Evolutionary conservation across 2,113 vertebrate species (phyloP), one percentile per base, ranked within the genome.

Genomic region (Cheilinus undulatus): DNA sequence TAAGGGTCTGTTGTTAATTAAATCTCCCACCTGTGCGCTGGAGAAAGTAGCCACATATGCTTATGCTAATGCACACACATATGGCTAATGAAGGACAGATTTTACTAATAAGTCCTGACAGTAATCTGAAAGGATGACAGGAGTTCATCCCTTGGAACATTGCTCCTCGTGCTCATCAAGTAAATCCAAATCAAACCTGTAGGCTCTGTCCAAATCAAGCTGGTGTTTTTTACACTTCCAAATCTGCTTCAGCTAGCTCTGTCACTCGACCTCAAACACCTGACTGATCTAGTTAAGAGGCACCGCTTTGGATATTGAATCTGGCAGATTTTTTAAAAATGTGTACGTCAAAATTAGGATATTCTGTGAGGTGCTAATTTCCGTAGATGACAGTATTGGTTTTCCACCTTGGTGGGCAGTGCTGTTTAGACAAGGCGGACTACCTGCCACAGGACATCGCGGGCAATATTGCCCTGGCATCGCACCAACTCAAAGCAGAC

Each of bases 401-500:
- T 90, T 87, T 86, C 83, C 72, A 71, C 68, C 73, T 83, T 80
- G 73, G 81, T 88, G 80, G 85, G 80, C 62, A 75, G 51, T 28
- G 36, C 73, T 80, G 83, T 88, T 79, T 79, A 80, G 84, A 84
- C 76, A 71, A 66, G 69, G 60, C 73, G 68, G 78, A 69, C 78
- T 80, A 86, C 84, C 88, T 90, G 85, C 83, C 86, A 83, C 13
- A 13, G 84, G 82, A 86, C 77, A 74, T 87, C 42, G 26, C 54
- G 63, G 74, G 78, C 83, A 88, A 88, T 84, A 79, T 65, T 14
- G 12, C 73, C 32, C 61, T 76, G 80, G 86, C 80, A 65, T 67
- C 32, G 56, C 76, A 76, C 67, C 84, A 88, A 70, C 48, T 86
- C 81, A 92, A 92, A 94, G 69, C 50, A 76, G 76, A 87, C 76